These are phyloP conservation scores for Protonemura montana DNA, from an alignment of 2,888 invertebrate species.

Conservation along the genomic window DNA sequence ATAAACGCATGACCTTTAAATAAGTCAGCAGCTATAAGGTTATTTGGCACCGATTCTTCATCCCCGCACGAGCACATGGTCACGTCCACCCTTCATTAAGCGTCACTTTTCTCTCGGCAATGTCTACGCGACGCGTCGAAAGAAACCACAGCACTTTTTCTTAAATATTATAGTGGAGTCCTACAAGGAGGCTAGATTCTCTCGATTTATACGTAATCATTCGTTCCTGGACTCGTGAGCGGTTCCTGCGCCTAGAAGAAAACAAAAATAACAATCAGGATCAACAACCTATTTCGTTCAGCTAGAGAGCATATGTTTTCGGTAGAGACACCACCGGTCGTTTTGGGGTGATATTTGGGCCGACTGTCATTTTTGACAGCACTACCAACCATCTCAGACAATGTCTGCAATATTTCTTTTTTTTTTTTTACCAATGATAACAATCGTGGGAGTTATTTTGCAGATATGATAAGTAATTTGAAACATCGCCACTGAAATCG, in stretches of 20 bases:
- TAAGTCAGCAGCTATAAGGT: conserved; percentile 1
- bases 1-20: background rate
- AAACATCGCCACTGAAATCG: too few species aligned
- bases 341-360: too few species aligned
- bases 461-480: too few species aligned
- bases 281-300: too few species aligned
- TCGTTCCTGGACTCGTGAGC: conserved; percentile 79
- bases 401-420: too few species aligned
- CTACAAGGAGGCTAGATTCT: conserved; percentile 32
- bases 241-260: conserved; percentile 81
- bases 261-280: conserved; percentile 51
- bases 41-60: conserved; percentile 39
- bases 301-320: too few species aligned
- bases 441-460: too few species aligned
- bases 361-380: too few species aligned
- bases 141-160: conserved; percentile 29
- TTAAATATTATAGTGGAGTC: background rate
- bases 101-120: background rate
- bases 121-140: conserved; percentile 5
- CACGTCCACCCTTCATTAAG: background rate
- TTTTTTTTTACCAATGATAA: too few species aligned
- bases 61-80: conserved; percentile 16
- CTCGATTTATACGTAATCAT: conserved; percentile 74
- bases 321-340: too few species aligned
- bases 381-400: too few species aligned